Conservation (phyloP, 2,888 invertebrate genomes). For the Leucophenga maculata region DNA sequence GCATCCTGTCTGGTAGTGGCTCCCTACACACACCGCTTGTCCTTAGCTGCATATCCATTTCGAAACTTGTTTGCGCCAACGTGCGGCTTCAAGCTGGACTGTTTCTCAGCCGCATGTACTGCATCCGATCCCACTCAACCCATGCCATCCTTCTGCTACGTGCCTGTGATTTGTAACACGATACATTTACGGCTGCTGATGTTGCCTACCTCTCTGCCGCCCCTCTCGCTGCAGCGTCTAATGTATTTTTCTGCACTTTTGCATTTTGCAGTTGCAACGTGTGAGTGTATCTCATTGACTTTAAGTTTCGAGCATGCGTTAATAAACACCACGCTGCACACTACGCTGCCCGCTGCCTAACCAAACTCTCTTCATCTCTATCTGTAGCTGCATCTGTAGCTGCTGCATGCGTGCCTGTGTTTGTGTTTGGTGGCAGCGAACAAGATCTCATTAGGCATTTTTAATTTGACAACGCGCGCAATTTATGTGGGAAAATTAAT, state of each 20-base stretch:
- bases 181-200: slow-evolving; percentile 55
- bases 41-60: slow-evolving; percentile 61
- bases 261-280: slow-evolving; percentile 42
- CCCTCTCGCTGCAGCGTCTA: slow-evolving; percentile 40
- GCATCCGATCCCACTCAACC: not conserved
- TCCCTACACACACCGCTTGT: not conserved
- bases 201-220: not conserved
- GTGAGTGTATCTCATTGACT: not conserved
- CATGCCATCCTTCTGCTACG: slow-evolving; percentile 9
- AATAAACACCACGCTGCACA: not conserved
- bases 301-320: not conserved
- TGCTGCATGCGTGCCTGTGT: not conserved
- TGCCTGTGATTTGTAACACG: slow-evolving; percentile 62
- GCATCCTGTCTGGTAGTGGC: not conserved
- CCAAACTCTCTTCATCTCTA: too few relatives aligned
- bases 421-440: slow-evolving; percentile 28
- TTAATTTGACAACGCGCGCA: slow-evolving; percentile 68
- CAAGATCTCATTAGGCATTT: slow-evolving; percentile 67
- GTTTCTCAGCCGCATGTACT: too few relatives aligned
- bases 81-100: slow-evolving; percentile 18
- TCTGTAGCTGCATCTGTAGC: too few relatives aligned
- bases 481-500: slow-evolving; percentile 68
- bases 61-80: slow-evolving; percentile 56
- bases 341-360: too few relatives aligned
- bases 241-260: slow-evolving; percentile 62